phyloP scores from a whole-genome alignment of 2,797 vertebrate genomes.

The Rhabdophis nuchalis region DNA sequence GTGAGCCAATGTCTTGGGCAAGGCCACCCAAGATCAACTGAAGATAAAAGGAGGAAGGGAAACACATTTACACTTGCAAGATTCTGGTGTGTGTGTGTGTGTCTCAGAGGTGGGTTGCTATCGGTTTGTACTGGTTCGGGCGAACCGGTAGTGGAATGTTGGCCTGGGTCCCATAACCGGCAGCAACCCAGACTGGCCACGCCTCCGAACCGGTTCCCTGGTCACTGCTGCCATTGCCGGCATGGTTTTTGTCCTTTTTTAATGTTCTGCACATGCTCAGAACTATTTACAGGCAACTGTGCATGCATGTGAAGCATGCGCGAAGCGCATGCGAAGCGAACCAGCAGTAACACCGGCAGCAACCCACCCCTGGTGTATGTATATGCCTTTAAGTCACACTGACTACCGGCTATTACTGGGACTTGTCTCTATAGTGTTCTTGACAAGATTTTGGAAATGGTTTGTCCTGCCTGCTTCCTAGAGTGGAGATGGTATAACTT shows the following conservation, averaged over 20 bases:
- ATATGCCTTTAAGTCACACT: neutral
- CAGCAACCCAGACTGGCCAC: too few species aligned
- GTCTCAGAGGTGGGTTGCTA: neutral
- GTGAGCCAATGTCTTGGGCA: neutral
- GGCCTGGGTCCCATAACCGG: too few species aligned
- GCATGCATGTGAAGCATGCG: too few species aligned
- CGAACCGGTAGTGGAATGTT: too few species aligned
- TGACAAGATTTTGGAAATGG: neutral
- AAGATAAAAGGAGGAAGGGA: neutral
- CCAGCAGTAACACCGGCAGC: too few species aligned
- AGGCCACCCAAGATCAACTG: neutral
- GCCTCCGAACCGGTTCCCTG: too few species aligned
- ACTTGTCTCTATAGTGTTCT: neutral
- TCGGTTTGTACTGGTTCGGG: neutral
- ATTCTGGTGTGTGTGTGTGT: neutral
- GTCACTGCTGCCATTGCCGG: too few species aligned
- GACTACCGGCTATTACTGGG: neutral
- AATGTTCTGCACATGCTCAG: too few species aligned
- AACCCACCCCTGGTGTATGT: too few species aligned
- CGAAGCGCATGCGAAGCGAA: too few species aligned
- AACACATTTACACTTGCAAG: neutral
- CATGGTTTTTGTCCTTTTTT: too few species aligned
- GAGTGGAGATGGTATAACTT: neutral
- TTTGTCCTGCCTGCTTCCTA: neutral
- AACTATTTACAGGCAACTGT: too few species aligned